A percentile compares a stretch with the other conserved stretches of the same genome.
Evolutionary conservation across 2,888 invertebrate genomes (phyloP).

Genomic region (Drosophila fungiperda): DNA sequence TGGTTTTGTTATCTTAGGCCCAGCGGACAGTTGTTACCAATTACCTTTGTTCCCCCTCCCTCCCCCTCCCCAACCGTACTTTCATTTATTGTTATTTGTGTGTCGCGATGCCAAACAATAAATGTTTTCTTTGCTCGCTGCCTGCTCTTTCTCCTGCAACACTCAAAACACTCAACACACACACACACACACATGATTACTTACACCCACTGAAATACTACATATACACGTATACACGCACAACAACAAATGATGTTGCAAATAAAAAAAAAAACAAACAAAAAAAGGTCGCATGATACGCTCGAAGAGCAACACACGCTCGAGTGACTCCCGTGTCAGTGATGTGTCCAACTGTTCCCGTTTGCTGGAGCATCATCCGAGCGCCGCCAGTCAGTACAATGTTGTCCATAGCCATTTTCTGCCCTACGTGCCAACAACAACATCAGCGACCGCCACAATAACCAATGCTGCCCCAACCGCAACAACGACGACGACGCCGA

Average conservation of each 20-base stretch:
- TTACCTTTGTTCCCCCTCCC: slow-evolving; percentile 56
- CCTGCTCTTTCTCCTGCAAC: slow-evolving; percentile 28
- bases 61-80: slow-evolving; percentile 16
- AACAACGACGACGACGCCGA: slow-evolving; percentile 19
- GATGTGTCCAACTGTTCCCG: slow-evolving; percentile 84
- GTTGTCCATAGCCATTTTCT: slow-evolving; percentile 77
- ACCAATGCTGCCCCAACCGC: slow-evolving; percentile 56
- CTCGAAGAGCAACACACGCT: slow-evolving; percentile 85
- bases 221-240: slow-evolving; percentile 6
- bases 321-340: slow-evolving; percentile 84
- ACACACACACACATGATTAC: not conserved
- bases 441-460: slow-evolving; percentile 46
- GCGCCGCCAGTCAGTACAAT: slow-evolving; percentile 75
- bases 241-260: slow-evolving; percentile 19
- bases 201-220: too few relatives aligned
- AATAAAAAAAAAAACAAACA: not conserved
- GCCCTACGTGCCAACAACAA: slow-evolving; percentile 76
- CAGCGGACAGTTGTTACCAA: slow-evolving; percentile 61
- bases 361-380: slow-evolving; percentile 83
- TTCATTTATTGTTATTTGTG: slow-evolving; percentile 62
- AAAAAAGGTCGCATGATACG: slow-evolving; percentile 84
- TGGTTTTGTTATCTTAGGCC: slow-evolving; percentile 45
- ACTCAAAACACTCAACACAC: slow-evolving; percentile 11
- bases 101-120: slow-evolving; percentile 54
- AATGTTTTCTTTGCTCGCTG: slow-evolving; percentile 41